Percentiles rank a stretch among this genome's conserved stretches.
These are phyloP conservation scores for Eupristina koningsbergeri DNA, from an alignment of 1,140 invertebrate species.

Conservation along the genomic window DNA sequence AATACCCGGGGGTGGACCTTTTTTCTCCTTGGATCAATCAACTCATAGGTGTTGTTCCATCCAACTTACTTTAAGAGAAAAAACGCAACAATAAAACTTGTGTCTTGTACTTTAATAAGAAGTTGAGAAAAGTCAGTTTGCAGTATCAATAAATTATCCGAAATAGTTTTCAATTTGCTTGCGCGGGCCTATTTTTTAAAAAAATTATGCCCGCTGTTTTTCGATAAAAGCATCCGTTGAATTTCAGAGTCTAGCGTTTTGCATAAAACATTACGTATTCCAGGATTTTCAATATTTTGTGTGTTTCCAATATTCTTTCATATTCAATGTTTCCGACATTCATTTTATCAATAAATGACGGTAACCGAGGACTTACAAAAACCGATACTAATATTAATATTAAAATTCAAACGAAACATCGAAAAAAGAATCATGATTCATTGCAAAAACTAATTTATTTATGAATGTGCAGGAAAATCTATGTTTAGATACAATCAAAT, in stretches of 20 bases:
- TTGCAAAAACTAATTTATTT: not conserved
- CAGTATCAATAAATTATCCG: not conserved
- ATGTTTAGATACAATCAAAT: not conserved
- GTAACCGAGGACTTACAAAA: no score
- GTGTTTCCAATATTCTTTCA: not conserved
- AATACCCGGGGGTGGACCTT: no score
- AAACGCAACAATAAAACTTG: no score
- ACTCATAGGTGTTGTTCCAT: not conserved
- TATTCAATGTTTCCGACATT: not conserved
- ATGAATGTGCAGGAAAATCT: no score
- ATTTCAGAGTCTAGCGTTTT: not conserved
- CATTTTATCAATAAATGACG: not conserved
- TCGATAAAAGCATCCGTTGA: not conserved
- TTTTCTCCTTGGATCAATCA: not conserved
- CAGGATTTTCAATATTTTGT: conserved; percentile 3
- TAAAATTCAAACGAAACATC: no score
- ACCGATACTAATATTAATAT: no score
- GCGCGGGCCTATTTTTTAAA: not conserved
- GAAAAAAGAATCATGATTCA: not conserved
- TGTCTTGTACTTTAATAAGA: no score
- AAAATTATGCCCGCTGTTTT: not conserved
- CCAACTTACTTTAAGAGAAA: not conserved
- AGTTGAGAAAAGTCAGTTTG: no score
- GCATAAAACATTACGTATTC: not conserved
- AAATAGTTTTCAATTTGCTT: not conserved